Conservation (phyloP, 2,113 vertebrate genomes). For the Kryptolebias marmoratus region DNA sequence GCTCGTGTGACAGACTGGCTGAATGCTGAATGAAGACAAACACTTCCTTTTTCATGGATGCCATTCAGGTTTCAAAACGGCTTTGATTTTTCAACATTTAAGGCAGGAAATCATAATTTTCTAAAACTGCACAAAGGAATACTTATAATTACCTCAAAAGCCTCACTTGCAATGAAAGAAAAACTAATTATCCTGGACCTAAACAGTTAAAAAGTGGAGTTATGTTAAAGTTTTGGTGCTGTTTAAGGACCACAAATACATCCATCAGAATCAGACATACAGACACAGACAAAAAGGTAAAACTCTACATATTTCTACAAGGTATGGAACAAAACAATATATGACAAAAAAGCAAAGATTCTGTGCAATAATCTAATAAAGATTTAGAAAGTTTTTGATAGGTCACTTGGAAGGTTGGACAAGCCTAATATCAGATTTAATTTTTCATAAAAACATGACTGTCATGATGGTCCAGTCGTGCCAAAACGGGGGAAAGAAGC, state of each 20-base stretch:
- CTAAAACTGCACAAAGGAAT: conserved; percentile 11
- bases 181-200: no score
- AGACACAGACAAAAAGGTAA: not conserved
- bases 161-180: no score
- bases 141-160: conserved; percentile 9
- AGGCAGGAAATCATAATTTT: not conserved
- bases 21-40: conserved; percentile 24
- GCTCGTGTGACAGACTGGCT: conserved; percentile 17
- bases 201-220: conserved; percentile 14
- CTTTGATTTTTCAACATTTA: conserved; percentile 19
- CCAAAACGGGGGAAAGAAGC: conserved; percentile 48
- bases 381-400: conserved; percentile 10
- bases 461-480: conserved; percentile 41
- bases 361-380: conserved; percentile 14
- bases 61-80: conserved; percentile 26
- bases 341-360: no score
- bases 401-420: conserved; percentile 25
- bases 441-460: conserved; percentile 13
- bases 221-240: no score
- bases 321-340: no score
- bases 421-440: conserved; percentile 32
- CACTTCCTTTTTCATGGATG: conserved; percentile 21
- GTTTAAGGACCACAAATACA: not conserved
- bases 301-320: not conserved
- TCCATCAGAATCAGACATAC: conserved; percentile 16